Evolutionary conservation across 2,797 vertebrate genomes (phyloP).

Genomic region (Spheniscus humboldti): DNA sequence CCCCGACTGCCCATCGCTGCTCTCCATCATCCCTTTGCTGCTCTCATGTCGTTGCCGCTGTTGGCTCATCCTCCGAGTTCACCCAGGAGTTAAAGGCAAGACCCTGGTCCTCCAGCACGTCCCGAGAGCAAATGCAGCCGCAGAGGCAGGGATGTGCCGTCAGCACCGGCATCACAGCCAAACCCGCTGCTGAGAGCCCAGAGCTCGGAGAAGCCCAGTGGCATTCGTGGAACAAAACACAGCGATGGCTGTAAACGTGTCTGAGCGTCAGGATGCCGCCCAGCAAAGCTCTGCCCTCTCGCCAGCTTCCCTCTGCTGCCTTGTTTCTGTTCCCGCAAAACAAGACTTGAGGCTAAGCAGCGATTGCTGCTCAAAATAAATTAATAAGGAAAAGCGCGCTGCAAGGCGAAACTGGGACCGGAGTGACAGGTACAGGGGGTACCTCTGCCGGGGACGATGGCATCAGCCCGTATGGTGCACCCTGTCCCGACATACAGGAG

Average conservation of each 20-base stretch:
- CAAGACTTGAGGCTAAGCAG: rapidly evolving
- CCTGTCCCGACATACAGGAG: rapidly evolving
- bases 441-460: not conserved
- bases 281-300: not conserved
- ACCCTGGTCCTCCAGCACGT: not conserved
- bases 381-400: not conserved
- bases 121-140: not conserved
- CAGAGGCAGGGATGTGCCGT: rapidly evolving
- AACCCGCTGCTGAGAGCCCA: not conserved
- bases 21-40: not conserved
- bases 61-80: not conserved
- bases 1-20: rapidly evolving
- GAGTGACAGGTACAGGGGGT: not conserved
- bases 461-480: not conserved
- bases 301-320: not conserved
- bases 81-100: not conserved
- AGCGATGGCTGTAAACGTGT: rapidly evolving
- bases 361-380: not conserved
- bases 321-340: rapidly evolving
- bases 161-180: not conserved
- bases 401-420: not conserved
- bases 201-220: not conserved
- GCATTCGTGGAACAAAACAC: too few relatives aligned
- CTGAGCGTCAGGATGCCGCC: not conserved
- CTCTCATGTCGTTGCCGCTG: not conserved